Evolutionary conservation across 1,140 invertebrate genomes (phyloP).

Genomic region (Antheraea pernyi): DNA sequence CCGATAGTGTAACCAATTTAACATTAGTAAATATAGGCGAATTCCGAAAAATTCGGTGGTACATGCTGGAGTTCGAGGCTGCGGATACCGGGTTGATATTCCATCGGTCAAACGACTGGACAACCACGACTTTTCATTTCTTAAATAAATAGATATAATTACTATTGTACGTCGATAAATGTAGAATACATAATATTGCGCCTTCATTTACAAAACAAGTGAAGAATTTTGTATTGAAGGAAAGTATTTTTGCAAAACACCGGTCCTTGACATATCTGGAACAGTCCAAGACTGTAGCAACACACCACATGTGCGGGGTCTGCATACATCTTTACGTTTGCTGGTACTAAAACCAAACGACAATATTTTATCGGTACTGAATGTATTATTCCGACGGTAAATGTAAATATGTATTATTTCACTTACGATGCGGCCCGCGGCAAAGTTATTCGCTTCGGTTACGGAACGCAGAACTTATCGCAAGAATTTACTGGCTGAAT

Average conservation of each 20-base stretch:
- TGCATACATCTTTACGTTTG: neutral
- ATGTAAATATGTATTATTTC: slow-evolving; percentile 27
- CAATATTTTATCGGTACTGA: slow-evolving; percentile 11
- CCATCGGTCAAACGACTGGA: too few relatives aligned
- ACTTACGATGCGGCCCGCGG: slow-evolving; percentile 57
- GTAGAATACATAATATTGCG: neutral
- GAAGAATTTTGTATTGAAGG: slow-evolving; percentile 32
- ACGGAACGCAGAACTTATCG: slow-evolving; percentile 20
- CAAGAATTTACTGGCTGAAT: slow-evolving; percentile 14
- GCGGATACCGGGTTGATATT: too few relatives aligned
- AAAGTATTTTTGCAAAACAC: slow-evolving; percentile 59
- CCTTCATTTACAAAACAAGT: slow-evolving; percentile 7
- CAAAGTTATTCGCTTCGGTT: slow-evolving; percentile 58
- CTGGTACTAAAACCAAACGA: neutral
- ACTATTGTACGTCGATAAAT: too few relatives aligned
- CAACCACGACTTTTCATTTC: too few relatives aligned
- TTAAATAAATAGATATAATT: too few relatives aligned
- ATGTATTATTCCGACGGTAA: slow-evolving; percentile 18
- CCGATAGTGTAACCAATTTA: too few relatives aligned
- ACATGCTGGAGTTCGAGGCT: too few relatives aligned
- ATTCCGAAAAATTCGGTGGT: too few relatives aligned
- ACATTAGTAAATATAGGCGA: too few relatives aligned
- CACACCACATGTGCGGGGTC: slow-evolving; percentile 28
- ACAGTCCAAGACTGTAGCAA: slow-evolving; percentile 52
- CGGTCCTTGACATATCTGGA: slow-evolving; percentile 70